phyloP scores from a whole-genome alignment of 2,797 vertebrate species.

The Phylloscopus collybita region DNA sequence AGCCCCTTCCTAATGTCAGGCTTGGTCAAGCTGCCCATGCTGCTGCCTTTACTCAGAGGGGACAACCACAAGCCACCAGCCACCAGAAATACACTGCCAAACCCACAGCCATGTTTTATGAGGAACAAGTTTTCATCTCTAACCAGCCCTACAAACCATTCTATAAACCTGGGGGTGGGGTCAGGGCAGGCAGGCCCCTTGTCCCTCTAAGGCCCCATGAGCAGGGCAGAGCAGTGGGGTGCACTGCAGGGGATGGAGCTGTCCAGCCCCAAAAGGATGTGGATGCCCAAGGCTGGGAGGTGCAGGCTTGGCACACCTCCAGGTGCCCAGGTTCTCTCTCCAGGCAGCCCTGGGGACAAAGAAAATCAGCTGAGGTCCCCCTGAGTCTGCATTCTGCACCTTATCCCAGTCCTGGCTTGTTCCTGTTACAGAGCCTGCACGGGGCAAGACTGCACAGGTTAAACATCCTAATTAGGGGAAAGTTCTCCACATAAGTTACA shows the following conservation, averaged over 20 bases:
- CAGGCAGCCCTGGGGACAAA: background rate
- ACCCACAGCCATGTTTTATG: background rate
- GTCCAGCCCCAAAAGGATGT: background rate
- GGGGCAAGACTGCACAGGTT: background rate
- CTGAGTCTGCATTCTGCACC: background rate
- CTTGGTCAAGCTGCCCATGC: background rate
- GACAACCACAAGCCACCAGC: background rate
- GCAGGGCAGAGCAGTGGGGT: background rate
- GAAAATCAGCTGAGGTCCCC: background rate
- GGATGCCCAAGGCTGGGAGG: background rate
- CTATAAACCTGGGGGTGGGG: background rate
- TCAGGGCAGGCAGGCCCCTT: background rate
- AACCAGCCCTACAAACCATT: background rate
- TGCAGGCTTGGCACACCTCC: background rate
- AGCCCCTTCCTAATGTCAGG: background rate
- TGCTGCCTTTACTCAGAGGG: background rate
- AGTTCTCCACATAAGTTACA: background rate
- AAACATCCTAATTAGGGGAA: background rate
- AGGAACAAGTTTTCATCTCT: background rate
- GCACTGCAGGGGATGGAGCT: background rate
- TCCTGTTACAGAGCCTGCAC: accelerated
- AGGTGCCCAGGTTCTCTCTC: background rate
- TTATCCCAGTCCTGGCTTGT: background rate
- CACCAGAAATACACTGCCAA: background rate
- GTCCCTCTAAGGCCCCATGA: background rate